Conservation (phyloP, 92 coral and sea anemone genomes). For the Galaxea fascicularis region DNA sequence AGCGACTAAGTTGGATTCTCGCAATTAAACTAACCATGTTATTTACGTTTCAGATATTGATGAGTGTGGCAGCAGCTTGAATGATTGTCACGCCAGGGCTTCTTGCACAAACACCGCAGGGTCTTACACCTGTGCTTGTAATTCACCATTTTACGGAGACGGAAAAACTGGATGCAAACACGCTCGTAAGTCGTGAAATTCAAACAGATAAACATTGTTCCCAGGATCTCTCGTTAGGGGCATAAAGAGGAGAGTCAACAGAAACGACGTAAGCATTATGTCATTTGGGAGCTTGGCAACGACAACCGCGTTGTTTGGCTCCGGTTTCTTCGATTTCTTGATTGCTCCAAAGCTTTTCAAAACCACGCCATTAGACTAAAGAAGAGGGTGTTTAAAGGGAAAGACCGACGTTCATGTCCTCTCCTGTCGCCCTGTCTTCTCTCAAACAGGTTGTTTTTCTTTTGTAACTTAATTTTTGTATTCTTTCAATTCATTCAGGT, state of each 20-base stretch:
- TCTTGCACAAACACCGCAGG: slow-evolving; percentile 1
- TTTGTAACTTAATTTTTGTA: neutral
- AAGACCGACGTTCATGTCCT: no score
- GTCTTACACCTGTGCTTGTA: slow-evolving; percentile 20
- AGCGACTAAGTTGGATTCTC: neutral
- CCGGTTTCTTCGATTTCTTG: no score
- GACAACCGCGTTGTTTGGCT: no score
- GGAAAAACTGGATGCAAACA: neutral
- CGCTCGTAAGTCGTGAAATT: no score
- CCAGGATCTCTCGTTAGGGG: neutral
- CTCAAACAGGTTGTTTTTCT: no score
- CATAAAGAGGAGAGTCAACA: no score
- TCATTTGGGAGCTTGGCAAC: no score
- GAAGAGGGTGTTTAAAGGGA: no score
- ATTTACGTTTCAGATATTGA: neutral
- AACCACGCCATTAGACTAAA: no score
- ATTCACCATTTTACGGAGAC: neutral
- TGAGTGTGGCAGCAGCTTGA: neutral
- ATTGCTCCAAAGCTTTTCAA: no score
- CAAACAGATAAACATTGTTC: neutral
- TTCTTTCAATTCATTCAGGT: neutral
- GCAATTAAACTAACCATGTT: neutral
- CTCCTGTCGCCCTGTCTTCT: no score
- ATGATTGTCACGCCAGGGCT: slow-evolving; percentile 11
- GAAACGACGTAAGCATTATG: no score